Evolutionary conservation across 2,888 invertebrate genomes (phyloP), one percentile per base, ranked within the genome.

Genomic region (Oeneis ivallda): DNA sequence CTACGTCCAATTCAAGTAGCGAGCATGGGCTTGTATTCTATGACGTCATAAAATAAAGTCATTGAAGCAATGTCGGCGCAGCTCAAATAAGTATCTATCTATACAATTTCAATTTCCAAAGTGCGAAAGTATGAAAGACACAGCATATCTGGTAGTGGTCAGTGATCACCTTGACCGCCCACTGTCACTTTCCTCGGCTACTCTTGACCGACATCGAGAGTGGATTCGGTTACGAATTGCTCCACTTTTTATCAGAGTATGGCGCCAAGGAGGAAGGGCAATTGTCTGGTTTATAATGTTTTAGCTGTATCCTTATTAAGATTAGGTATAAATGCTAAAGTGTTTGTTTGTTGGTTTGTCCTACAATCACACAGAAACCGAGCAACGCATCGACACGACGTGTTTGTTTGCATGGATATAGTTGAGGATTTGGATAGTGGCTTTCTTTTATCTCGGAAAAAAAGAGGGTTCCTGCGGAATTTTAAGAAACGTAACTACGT

Each of bases 121-220:
- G 61, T 45, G 62, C 53, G 62, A 62, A 62, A 62, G 61, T 53
- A 54, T 53, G 45, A 32, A 62, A 62, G 54, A 60, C 32, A 54
- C 47, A 65, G 32, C 45, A 54, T 45, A 57, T 49, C 49, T 34
- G 41, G 54, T 39, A 54, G 61, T 26, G 26, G 26, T 26, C 26
- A 26, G 26, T 26, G 69, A 8, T 64, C 54, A 70, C 76, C 76
- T 77, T 77, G 76, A 76, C 76, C 74, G 61, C 66, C 67, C 66
- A 70, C 74, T 72, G 70, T 74, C 73, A 72, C 76, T 74, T 74
- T 72, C 72, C 68, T 71, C 67, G 53, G 67, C 68, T 70, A 72
- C 69, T 71, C 74, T 73, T 74, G 73, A 70, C 72, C 71, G 69
- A 70, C 66, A 68, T 69, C 64, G 54, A 54, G n/a, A 47, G 43